Base-by-base conservation (phyloP, 2,888 invertebrate genomes). In the Criorhina ranunculi region DNA sequence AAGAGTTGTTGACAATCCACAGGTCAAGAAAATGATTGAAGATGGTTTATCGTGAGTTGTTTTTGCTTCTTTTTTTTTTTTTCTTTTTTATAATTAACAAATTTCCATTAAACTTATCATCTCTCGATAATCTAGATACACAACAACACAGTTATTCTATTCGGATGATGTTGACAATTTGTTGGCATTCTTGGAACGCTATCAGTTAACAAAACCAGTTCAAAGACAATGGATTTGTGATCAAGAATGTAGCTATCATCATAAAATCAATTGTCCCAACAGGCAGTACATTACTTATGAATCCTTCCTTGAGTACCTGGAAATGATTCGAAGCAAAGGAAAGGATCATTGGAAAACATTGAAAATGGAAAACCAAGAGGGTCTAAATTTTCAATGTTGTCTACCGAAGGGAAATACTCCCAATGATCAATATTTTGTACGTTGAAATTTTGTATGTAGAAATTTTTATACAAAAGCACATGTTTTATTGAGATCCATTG, bases 141-240 rank as follows among this genome's bases (percentile, higher is more conserved):
- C 96, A 0, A 96, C 96, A 64, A 95, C 96, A 78, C 95, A 96
- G 87, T 94, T 96, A 88, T 96, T 95, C 94, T 96, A 95, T 87
- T 94, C 95, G 0, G 94, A 95, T 89, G 95, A 95, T 89, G 94
- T 94, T 0, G 94, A 95, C 88, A 95, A 95, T 89, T 95, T 95
- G 87, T 93, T 94, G 88, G 94, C 95, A 87, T 95, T 95, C 94
- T 94, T 95, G 86, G 94, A 95, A 80, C 93, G 95, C 0, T 92
- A 95, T 15, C 95, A 95, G 9, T 92, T 96, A 29, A 92, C 93
- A 7, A 95, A 95, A 87, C 96, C 96, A 0, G 93, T 94, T n/a
- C 94, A 95, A 79, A 93, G 96, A 87, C 95, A 95, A 89, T 96
- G 96, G 96, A 94, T 94, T 9, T 93, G 93, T 5, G 94, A 94